These are phyloP conservation scores for Adineta ricciae DNA, from an alignment of 2,888 invertebrate genomes.

Conservation along the genomic window DNA sequence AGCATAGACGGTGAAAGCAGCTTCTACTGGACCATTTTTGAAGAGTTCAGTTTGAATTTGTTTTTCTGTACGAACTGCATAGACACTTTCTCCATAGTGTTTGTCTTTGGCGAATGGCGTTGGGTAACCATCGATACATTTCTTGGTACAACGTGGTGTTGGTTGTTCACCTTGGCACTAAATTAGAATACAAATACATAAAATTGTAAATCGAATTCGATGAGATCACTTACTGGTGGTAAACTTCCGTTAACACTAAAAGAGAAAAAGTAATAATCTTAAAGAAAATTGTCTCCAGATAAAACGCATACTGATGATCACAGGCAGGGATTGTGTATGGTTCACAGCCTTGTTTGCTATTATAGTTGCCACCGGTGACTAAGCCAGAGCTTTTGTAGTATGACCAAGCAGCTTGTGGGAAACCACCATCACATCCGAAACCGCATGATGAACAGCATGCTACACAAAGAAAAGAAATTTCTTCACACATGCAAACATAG, in stretches of 20 bases:
- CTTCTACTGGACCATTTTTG: conserved; percentile 78
- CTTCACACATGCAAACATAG: too few species aligned
- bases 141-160: conserved; percentile 68
- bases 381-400: conserved; percentile 28
- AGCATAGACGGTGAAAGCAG: conserved; percentile 71
- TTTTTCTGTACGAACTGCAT: conserved; percentile 54
- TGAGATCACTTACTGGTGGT: conserved; percentile 5
- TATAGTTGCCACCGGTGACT: conserved; percentile 60
- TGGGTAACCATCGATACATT: conserved; percentile 62
- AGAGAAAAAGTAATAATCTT: conserved; percentile 35
- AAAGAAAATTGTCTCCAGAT: too few species aligned
- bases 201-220: neutral
- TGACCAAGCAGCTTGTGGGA: conserved; percentile 70
- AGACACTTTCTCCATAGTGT: conserved; percentile 54
- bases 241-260: neutral
- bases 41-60: conserved; percentile 73
- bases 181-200: neutral
- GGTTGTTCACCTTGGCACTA: conserved; percentile 49
- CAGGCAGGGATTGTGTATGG: conserved; percentile 76
- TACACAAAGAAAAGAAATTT: neutral
- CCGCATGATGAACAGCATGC: conserved; percentile 51
- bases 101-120: conserved; percentile 64
- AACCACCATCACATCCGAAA: conserved; percentile 70
- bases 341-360: conserved; percentile 67
- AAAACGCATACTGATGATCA: conserved; percentile 70